A percentile compares a stretch with the other conserved stretches of the same genome.
Evolutionary conservation across 2,888 invertebrate genomes (phyloP).

Genomic region (Druceiella hillmani): DNA sequence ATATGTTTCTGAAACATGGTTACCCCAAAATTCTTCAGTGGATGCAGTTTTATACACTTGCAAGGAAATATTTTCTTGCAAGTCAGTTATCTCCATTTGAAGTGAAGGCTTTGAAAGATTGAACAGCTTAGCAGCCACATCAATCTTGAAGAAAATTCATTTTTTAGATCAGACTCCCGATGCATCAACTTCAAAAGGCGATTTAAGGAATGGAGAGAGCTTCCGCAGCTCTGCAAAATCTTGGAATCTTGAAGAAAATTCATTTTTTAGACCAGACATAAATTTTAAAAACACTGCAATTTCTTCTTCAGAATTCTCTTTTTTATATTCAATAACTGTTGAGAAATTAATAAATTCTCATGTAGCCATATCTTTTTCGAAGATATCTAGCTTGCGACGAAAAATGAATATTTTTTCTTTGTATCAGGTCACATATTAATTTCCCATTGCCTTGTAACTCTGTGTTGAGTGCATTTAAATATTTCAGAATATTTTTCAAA

Average conservation of each 20-base stretch:
- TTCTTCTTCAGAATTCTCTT: slow-evolving; percentile 14
- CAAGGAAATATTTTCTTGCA: too few species aligned
- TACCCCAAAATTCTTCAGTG: too few species aligned
- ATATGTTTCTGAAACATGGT: too few species aligned
- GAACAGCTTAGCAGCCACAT: too few species aligned
- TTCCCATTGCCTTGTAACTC: slow-evolving; percentile 21
- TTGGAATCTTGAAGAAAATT: slow-evolving; percentile 21
- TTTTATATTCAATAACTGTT: slow-evolving; percentile 9
- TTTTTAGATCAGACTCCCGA: too few species aligned
- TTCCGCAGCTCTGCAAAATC: slow-evolving; percentile 24
- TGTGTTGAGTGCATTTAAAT: too few species aligned
- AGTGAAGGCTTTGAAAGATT: too few species aligned
- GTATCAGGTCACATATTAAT: slow-evolving; percentile 24
- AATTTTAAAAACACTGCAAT: slow-evolving; percentile 17
- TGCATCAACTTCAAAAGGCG: slow-evolving; percentile 1
- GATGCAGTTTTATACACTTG: too few species aligned
- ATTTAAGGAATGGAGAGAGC: not conserved
- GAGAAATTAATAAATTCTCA: slow-evolving; percentile 9
- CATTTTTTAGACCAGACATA: slow-evolving; percentile 18
- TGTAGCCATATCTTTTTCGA: slow-evolving; percentile 6
- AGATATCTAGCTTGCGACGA: slow-evolving; percentile 21
- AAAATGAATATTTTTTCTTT: slow-evolving; percentile 23
- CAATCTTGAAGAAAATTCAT: too few species aligned
- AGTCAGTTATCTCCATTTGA: too few species aligned
- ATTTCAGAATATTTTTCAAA: slow-evolving; percentile 12